phyloP scores from a whole-genome alignment of 1,140 invertebrate genomes.

The Octopus sinensis region DNA sequence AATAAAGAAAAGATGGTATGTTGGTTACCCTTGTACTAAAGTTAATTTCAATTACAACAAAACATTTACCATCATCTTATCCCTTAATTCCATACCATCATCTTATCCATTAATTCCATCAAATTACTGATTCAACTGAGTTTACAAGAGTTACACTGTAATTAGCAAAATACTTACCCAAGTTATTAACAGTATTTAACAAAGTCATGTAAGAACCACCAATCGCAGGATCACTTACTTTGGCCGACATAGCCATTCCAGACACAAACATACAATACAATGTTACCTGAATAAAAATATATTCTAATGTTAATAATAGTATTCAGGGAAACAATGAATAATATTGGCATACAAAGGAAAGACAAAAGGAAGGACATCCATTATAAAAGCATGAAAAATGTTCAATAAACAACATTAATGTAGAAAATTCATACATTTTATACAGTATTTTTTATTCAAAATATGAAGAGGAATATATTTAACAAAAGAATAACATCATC shows the following conservation, averaged over 20 bases:
- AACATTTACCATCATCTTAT: not conserved
- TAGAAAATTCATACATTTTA: not conserved
- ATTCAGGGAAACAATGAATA: not conserved
- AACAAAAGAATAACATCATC: too few species aligned
- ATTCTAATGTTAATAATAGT: not conserved
- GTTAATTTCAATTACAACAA: too few species aligned
- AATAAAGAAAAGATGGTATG: too few species aligned
- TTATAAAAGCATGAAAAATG: not conserved
- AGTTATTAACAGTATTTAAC: slow-evolving; percentile 91
- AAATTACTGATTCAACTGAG: not conserved
- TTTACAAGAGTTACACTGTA: not conserved
- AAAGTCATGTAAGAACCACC: slow-evolving; percentile 99
- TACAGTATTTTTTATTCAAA: too few species aligned
- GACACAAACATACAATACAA: slow-evolving; percentile 71
- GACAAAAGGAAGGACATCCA: too few species aligned
- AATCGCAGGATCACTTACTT: slow-evolving; percentile 85
- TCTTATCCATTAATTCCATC: not conserved
- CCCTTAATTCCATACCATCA: not conserved
- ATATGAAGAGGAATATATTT: too few species aligned
- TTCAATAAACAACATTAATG: not conserved
- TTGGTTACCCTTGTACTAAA: too few species aligned
- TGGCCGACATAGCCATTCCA: slow-evolving; percentile 76
- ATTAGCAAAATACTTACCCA: slow-evolving; percentile 61
- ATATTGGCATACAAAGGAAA: not conserved
- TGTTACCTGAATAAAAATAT: slow-evolving; percentile 43